These are phyloP conservation scores for Grus americana DNA, from an alignment of 2,113 vertebrate genomes.

Conservation along the genomic window DNA sequence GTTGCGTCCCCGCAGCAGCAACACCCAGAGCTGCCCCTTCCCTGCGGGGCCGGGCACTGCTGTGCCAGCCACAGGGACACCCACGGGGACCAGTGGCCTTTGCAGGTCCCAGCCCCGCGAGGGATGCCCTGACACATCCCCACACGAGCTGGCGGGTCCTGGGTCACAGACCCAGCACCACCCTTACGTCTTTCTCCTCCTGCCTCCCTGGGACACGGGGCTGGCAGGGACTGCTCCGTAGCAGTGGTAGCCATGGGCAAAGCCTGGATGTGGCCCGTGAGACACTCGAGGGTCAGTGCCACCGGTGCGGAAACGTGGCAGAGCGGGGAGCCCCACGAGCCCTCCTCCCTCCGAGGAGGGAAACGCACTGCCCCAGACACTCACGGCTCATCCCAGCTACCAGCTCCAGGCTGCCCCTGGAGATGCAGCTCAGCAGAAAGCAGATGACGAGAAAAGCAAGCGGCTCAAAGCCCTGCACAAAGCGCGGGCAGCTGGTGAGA, in stretches of 20 bases:
- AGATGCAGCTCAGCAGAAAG: neutral
- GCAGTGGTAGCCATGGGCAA: neutral
- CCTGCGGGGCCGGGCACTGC: neutral
- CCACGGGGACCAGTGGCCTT: neutral
- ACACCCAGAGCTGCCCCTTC: neutral
- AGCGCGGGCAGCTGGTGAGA: neutral
- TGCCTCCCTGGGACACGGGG: rapidly evolving
- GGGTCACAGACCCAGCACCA: neutral
- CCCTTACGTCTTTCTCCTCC: neutral
- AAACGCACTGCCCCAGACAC: rapidly evolving
- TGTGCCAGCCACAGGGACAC: neutral
- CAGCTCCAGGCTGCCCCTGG: neutral
- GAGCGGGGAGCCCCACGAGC: neutral
- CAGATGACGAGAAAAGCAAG: neutral
- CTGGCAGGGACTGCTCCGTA: neutral
- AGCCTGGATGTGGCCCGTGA: rapidly evolving
- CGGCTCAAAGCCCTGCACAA: neutral
- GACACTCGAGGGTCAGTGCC: neutral
- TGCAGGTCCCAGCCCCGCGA: neutral
- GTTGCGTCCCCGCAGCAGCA: neutral
- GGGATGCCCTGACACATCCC: neutral
- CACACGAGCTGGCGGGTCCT: rapidly evolving
- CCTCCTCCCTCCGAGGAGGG: neutral
- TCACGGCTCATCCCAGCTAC: neutral
- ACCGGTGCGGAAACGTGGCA: rapidly evolving